These are phyloP conservation scores for Aplysina aerophoba DNA, from an alignment of 37 sponge, comb jelly and placozoan species.

Conservation along the genomic window DNA sequence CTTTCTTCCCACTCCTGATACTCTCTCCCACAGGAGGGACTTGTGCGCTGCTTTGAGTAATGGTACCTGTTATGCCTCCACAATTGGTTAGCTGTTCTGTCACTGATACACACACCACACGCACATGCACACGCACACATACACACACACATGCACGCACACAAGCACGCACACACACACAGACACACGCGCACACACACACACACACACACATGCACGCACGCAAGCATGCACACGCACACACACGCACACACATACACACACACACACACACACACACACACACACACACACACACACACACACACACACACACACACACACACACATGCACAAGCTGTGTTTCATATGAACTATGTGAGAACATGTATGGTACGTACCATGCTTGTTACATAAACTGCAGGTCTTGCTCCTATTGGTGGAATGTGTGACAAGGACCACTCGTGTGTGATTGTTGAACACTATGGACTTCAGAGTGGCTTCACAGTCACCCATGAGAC, in stretches of 20 bases:
- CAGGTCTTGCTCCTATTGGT: neutral
- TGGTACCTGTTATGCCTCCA: too few relatives aligned
- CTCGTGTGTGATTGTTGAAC: constrained; percentile 1
- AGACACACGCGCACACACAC: neutral
- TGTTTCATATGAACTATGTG: too few relatives aligned
- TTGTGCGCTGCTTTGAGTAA: too few relatives aligned
- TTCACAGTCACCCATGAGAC: constrained; percentile 25
- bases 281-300: neutral
- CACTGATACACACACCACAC: neutral
- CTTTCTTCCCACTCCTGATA: too few relatives aligned
- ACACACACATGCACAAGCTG: constrained; percentile 29
- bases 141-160: neutral
- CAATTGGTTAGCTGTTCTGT: too few relatives aligned
- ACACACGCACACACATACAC: constrained; percentile 20
- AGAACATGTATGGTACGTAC: too few relatives aligned
- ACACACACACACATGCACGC: constrained; percentile 20
- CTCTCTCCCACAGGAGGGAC: neutral
- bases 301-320: constrained; percentile 32
- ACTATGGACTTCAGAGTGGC: constrained; percentile 18
- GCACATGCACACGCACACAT: constrained; percentile 1
- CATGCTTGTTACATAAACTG: too few relatives aligned
- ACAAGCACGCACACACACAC: constrained; percentile 3
- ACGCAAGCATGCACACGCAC: neutral
- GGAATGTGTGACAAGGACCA: neutral
- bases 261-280: too few relatives aligned